A percentile compares a stretch with the other conserved stretches of the same genome.
Evolutionary conservation across 2,797 vertebrate genomes (phyloP).

Genomic region (Alcedo quadribrachys): DNA sequence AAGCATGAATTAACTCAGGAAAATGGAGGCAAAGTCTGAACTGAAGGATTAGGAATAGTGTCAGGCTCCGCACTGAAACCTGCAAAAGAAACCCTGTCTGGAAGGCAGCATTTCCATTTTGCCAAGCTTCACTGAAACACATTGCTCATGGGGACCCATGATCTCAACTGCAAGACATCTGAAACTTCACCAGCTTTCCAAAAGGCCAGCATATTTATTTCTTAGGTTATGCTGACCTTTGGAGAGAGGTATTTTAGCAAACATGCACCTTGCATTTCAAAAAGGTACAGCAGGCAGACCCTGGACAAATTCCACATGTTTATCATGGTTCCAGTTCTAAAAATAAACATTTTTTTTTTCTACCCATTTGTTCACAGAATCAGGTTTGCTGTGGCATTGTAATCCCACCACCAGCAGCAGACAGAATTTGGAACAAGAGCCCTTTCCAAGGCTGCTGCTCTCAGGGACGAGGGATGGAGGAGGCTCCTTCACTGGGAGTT

Average conservation of each 20-base stretch:
- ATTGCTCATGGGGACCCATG: background rate
- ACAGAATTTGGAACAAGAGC: background rate
- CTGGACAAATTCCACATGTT: conserved; percentile 34
- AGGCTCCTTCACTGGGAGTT: background rate
- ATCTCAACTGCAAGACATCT: background rate
- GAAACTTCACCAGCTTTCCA: background rate
- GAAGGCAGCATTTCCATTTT: background rate
- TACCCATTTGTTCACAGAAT: conserved; percentile 18
- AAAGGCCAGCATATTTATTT: conserved; percentile 1
- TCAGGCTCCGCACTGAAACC: background rate
- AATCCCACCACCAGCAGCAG: conserved; percentile 19
- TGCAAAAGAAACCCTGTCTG: background rate
- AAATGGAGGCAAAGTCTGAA: background rate
- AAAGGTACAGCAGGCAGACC: conserved; percentile 23
- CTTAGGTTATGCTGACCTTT: conserved; percentile 41
- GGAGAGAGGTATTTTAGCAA: conserved; percentile 29
- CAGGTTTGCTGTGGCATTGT: background rate
- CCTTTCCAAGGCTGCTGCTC: background rate
- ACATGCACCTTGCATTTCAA: conserved; percentile 13
- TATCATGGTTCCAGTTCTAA: conserved; percentile 23
- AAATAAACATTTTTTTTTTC: conserved; percentile 20
- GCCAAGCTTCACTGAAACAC: background rate
- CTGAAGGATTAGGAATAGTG: background rate
- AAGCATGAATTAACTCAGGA: background rate
- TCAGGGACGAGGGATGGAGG: accelerated